phyloP scores from a whole-genome alignment of 2,797 vertebrate species.

The Sitta carolinensis region DNA sequence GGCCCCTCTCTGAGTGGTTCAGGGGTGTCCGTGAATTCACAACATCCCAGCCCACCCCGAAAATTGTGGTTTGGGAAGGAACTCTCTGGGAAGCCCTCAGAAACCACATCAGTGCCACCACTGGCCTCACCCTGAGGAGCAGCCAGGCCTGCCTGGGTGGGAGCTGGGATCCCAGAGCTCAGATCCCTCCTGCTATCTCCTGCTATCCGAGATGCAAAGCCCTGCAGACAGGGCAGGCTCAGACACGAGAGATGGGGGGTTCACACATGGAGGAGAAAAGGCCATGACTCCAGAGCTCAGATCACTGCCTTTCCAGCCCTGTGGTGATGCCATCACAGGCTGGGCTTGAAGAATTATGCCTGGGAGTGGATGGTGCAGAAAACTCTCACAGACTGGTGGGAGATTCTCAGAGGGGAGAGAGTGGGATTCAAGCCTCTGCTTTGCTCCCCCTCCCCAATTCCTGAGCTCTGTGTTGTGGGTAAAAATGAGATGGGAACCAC shows the following conservation, averaged over 20 bases:
- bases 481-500: constrained; percentile 9
- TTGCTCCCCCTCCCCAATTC: not conserved
- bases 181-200: not conserved
- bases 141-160: constrained; percentile 36
- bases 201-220: not conserved
- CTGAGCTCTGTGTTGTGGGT: constrained; percentile 42
- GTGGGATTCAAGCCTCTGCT: not conserved
- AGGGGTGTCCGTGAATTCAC: fast-evolving
- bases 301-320: not conserved
- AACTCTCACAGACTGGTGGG: not conserved
- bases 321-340: fast-evolving
- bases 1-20: not conserved
- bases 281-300: not conserved
- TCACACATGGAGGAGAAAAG: not conserved
- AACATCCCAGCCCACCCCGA: not conserved
- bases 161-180: not conserved
- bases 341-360: not conserved
- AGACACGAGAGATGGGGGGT: not conserved
- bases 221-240: constrained; percentile 39
- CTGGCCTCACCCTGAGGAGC: constrained; percentile 5
- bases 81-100: not conserved
- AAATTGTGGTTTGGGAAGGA: not conserved
- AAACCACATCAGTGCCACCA: constrained; percentile 12
- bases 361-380: not conserved
- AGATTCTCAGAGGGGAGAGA: not conserved